Percentiles rank a stretch among this genome's conserved stretches.
Evolutionary conservation across 1,140 invertebrate genomes (phyloP).

Genomic region (Solenopsis invicta): DNA sequence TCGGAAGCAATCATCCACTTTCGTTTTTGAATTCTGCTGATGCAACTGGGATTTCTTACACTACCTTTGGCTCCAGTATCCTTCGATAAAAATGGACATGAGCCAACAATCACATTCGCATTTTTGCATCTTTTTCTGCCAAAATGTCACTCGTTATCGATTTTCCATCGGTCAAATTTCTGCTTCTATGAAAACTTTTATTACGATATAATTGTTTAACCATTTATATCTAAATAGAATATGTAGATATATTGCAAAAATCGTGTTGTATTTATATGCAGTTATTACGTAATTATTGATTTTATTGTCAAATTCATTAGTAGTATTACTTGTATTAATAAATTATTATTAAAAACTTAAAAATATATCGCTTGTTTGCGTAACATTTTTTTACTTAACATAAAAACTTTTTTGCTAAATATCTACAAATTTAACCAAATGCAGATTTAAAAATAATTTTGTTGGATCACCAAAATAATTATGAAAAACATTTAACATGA

Average conservation of each 20-base stretch:
- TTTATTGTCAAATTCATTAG: neutral
- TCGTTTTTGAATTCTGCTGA: slow-evolving; percentile 57
- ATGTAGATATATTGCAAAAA: neutral
- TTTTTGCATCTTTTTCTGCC: neutral
- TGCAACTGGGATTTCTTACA: slow-evolving; percentile 68
- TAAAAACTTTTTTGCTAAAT: neutral
- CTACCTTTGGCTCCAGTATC: slow-evolving; percentile 37
- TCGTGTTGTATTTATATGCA: neutral
- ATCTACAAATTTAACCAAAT: too few species aligned
- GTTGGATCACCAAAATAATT: too few species aligned
- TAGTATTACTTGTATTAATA: neutral
- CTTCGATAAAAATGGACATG: slow-evolving; percentile 69
- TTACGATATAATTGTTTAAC: neutral
- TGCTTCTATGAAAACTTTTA: neutral
- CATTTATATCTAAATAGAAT: neutral
- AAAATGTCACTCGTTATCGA: slow-evolving; percentile 6
- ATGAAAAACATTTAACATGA: too few species aligned
- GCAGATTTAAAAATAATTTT: too few species aligned
- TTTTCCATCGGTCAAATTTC: slow-evolving; percentile 4
- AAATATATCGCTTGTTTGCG: neutral
- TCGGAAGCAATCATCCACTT: slow-evolving; percentile 76
- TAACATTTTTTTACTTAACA: neutral
- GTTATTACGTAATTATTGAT: neutral
- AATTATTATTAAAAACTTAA: neutral
- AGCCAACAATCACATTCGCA: slow-evolving; percentile 66